phyloP scores from a whole-genome alignment of 2,113 vertebrate species.

The Tragelaphus buxtoni region DNA sequence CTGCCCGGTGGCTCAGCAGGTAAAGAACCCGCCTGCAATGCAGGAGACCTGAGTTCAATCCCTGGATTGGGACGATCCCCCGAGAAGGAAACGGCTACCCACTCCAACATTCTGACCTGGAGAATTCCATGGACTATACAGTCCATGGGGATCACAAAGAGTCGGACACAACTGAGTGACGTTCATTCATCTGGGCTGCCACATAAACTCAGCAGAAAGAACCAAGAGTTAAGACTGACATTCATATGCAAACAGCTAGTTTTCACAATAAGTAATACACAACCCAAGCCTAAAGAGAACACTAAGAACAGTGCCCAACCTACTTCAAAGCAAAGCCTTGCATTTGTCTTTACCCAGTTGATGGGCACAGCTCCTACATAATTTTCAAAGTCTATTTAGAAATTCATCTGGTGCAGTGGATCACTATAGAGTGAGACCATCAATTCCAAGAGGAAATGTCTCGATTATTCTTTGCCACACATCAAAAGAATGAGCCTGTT shows the following conservation, averaged over 20 bases:
- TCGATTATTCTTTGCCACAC: background rate
- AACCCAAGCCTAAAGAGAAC: background rate
- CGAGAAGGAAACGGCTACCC: background rate
- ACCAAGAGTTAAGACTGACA: background rate
- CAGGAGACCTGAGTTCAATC: background rate
- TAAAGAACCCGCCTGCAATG: background rate
- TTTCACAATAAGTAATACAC: background rate
- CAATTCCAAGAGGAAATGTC: background rate
- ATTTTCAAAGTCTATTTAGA: slow-evolving; percentile 26
- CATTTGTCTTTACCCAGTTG: background rate
- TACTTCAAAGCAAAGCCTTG: background rate
- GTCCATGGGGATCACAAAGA: background rate
- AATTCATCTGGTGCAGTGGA: background rate
- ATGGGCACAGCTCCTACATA: background rate
- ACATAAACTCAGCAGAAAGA: background rate
- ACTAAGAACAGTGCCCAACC: background rate
- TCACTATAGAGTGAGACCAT: background rate
- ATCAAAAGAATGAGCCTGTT: slow-evolving; percentile 29
- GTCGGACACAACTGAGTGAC: background rate
- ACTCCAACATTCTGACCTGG: background rate
- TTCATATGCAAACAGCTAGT: background rate
- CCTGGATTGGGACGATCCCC: background rate
- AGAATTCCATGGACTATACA: background rate
- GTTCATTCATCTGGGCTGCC: background rate
- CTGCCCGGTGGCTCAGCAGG: background rate